These are phyloP conservation scores for Hassar affinis DNA, from an alignment of 2,113 vertebrate genomes.

Conservation along the genomic window DNA sequence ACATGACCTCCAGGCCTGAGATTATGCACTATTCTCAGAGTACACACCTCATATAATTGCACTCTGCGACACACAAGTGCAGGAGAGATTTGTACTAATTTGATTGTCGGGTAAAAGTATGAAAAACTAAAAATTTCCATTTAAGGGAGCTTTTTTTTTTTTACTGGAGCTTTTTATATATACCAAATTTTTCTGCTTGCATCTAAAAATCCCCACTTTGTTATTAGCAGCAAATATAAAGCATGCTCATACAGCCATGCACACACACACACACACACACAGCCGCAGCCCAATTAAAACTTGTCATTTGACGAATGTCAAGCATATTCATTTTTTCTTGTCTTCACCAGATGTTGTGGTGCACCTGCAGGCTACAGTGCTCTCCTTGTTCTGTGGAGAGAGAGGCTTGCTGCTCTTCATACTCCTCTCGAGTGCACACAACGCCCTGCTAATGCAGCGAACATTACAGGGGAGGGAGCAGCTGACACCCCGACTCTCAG, in stretches of 20 bases:
- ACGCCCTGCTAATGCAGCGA: conserved; percentile 45
- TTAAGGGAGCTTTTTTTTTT: neutral
- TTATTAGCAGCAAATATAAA: conserved; percentile 32
- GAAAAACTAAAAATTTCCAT: neutral
- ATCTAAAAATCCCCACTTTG: neutral
- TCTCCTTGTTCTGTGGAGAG: conserved; percentile 32
- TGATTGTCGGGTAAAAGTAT: neutral
- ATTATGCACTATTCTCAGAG: conserved; percentile 7
- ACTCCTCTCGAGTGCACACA: conserved; percentile 83
- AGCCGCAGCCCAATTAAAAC: conserved; percentile 82
- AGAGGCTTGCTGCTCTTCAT: conserved; percentile 82
- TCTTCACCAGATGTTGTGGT: conserved; percentile 83
- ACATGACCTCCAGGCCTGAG: conserved; percentile 13
- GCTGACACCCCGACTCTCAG: conserved; percentile 44
- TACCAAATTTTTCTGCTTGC: neutral
- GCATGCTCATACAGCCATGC: conserved; percentile 20
- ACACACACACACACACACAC: conserved; percentile 26
- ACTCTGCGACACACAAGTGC: neutral
- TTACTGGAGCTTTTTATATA: neutral
- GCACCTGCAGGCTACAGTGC: conserved; percentile 79
- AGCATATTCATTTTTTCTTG: conserved; percentile 81
- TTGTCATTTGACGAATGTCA: conserved; percentile 87
- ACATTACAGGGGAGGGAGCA: conserved; percentile 43
- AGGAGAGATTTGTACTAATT: neutral
- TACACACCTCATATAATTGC: neutral